Evolutionary conservation across 2,113 vertebrate genomes (phyloP), one percentile per base, ranked within the genome.

Genomic region (Thamnophis sirtalis): DNA sequence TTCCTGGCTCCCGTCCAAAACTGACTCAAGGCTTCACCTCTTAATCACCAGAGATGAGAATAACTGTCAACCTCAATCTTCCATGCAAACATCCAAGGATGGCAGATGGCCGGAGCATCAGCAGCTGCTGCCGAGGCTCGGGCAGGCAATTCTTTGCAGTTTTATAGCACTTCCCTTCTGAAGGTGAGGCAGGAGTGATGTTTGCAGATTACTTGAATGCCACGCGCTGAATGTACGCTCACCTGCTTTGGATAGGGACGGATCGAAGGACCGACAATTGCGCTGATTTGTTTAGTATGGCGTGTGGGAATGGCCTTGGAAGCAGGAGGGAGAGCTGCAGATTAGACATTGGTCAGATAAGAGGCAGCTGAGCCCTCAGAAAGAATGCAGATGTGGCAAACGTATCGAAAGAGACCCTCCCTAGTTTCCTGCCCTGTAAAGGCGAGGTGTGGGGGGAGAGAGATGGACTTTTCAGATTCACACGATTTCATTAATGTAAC

Each of bases 61-160:
- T 28, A 89, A 9, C n/a, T 56, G 51, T 26, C 93, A 91, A 93
- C 95, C 93, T 93, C 94, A 94, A 94, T 96, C 95, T 92, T 93
- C 94, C 92, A 26, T 93, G 93, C 86, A 92, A 94, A 95, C 95
- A 54, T 26, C 87, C 93, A 93, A 87, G 0, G 26, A 92, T 87
- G 93, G 93, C 96, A 97, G 95, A 96, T 95, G 95, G 96, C 92
- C 90, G 91, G 85, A 96, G 95, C 95, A 93, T 95, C 94, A 93
- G 92, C 96, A 96, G 96, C 95, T 97, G 96, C 94, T 94, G n/a
- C 91, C 1, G 90, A 91, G 91, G 38, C 86, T 87, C 68, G 73
- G 92, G 50, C 89, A 55, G 90, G 95, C 91, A 94, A 93, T 91
- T 92, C 94, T 91, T 93, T 93, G 94, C 89, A 33, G 90, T 95